Evolutionary conservation across 2,888 invertebrate genomes (phyloP), one percentile per base, ranked within the genome.

Genomic region (Drosophila affinis): DNA sequence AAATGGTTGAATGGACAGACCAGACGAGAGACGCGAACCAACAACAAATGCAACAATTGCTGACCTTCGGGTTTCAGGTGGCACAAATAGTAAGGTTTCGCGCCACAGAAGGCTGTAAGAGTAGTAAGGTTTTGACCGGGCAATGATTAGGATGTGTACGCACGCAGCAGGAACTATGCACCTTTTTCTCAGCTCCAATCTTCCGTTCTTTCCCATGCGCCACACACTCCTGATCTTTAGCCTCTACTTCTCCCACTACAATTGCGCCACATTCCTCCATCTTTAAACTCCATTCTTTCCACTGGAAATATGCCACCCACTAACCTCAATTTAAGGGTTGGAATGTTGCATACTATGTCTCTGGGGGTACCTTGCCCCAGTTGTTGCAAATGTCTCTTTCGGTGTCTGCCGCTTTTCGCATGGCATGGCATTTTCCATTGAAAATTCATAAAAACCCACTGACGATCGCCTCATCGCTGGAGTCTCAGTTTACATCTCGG

Each of bases 371-470:
- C 72, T 78, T 79, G 80, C 54, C 52, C 39, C 57, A 53, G 48
- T 18, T 69, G 60, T 49, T 51, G 62, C 60, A n/a, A 39, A 7
- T 39, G 39, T 39, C n/a, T n/a, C n/a, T 39, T 14, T 39, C 21
- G 21, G 29, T 39, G 17, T 21, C 44, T 46, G 52, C 62, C 49
- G 49, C 73, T 58, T 78, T 82, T 69, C 77, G 81, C 81, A 72
- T 75, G 24, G 52, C 72, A 59, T 27, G 75, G 82, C 86, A 78
- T 4, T 76, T 79, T 75, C 54, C 39, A 34, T 44, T 48, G 46
- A 32, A 39, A 61, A 14, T 58, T 79, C 51, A 88, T 82, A 88
- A 88, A 85, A 79, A 67, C 75, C 72, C 73, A 69, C 48, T 69
- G 76, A 9, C 29, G 34, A 34, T 5, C 29, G 17, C 48, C 34